Evolutionary conservation across 2,888 invertebrate species (phyloP).

Genomic region (Dorcus hopei): DNA sequence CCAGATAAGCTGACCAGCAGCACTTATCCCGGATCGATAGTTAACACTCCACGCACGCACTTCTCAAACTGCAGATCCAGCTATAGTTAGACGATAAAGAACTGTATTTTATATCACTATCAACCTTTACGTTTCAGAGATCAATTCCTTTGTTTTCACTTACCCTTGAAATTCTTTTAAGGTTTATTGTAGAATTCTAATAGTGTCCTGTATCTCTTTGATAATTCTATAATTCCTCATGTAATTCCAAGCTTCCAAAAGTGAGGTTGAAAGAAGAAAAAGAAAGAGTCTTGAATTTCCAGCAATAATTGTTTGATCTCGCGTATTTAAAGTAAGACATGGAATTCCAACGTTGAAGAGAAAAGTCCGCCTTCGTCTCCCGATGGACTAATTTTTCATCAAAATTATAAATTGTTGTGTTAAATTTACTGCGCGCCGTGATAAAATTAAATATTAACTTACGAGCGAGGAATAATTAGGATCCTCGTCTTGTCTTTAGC

Average conservation of each 20-base stretch:
- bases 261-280: no score
- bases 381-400: slow-evolving; percentile 41
- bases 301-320: slow-evolving; percentile 20
- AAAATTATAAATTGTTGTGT: slow-evolving; percentile 43
- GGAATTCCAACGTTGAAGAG: no score
- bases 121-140: neutral
- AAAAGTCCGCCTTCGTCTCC: slow-evolving; percentile 23
- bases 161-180: no score
- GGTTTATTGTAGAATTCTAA: no score
- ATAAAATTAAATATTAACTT: slow-evolving; percentile 45
- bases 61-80: slow-evolving; percentile 20
- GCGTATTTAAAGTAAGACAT: no score
- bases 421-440: slow-evolving; percentile 39
- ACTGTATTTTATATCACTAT: no score
- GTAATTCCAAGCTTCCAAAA: no score
- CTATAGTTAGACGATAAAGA: no score
- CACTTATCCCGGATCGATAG: slow-evolving; percentile 23
- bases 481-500: slow-evolving; percentile 31
- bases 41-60: slow-evolving; percentile 19
- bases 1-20: slow-evolving; percentile 30
- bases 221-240: no score
- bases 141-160: no score
- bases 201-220: no score
- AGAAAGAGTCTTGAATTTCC: no score
- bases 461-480: slow-evolving; percentile 43